These are phyloP conservation scores for Tholera decimalis DNA, from an alignment of 2,888 invertebrate species.

Conservation along the genomic window DNA sequence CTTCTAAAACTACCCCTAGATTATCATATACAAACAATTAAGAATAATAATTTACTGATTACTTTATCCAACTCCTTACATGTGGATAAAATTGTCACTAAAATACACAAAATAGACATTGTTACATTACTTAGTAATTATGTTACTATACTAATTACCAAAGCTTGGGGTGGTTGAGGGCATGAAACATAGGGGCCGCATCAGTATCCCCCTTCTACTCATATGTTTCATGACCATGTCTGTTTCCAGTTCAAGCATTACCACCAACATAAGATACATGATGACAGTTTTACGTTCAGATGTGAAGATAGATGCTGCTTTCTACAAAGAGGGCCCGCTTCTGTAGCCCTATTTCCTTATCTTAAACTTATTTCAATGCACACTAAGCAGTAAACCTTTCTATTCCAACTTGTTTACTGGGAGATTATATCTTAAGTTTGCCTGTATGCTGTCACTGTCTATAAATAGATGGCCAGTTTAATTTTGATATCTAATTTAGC, in stretches of 20 bases:
- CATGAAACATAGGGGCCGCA: not conserved
- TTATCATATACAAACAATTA: constrained; percentile 33
- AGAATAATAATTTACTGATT: constrained; percentile 23
- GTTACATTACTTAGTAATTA: constrained; percentile 6
- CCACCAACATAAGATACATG: constrained; percentile 8
- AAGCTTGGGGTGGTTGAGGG: not conserved
- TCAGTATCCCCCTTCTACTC: not conserved
- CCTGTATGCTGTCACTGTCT: not conserved
- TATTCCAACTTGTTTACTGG: not conserved
- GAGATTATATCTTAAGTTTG: too few species aligned
- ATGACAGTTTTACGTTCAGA: not conserved
- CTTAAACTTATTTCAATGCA: not conserved
- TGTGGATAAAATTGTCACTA: constrained; percentile 21
- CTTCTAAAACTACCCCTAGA: constrained; percentile 9
- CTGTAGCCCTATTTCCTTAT: not conserved
- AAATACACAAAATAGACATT: constrained; percentile 38
- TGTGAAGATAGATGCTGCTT: not conserved
- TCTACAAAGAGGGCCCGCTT: not conserved
- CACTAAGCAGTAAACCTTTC: not conserved
- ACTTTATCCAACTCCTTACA: constrained; percentile 18
- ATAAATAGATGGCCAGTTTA: not conserved
- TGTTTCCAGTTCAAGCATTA: not conserved
- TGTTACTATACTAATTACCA: not conserved
- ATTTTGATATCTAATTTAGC: not conserved
- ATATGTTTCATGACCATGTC: not conserved